Conservation (phyloP, 2,888 invertebrate genomes). For the Limenitis camilla region DNA sequence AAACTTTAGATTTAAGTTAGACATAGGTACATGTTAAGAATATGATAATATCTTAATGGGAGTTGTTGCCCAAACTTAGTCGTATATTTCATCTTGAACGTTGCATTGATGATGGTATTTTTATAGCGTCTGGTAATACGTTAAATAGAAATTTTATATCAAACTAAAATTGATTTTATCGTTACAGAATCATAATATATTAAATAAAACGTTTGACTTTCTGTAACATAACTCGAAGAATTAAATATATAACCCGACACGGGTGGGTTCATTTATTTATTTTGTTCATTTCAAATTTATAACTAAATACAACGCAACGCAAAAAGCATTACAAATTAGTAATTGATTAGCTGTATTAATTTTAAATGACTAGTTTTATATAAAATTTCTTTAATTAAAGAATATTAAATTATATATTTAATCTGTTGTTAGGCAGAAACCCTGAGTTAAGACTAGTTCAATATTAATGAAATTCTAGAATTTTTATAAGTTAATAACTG, state of each 20-base stretch:
- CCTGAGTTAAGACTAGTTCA: not conserved
- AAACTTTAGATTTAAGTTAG: slow-evolving; percentile 7
- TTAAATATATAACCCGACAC: too few species aligned
- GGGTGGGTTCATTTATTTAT: too few species aligned
- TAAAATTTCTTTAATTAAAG: too few species aligned
- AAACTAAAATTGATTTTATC: not conserved
- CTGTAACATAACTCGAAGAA: too few species aligned
- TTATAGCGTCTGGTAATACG: slow-evolving; percentile 15
- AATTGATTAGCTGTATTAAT: too few species aligned
- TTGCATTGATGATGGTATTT: slow-evolving; percentile 19
- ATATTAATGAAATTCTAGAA: not conserved
- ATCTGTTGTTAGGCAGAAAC: too few species aligned
- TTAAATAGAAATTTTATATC: not conserved
- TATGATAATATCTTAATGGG: slow-evolving; percentile 22
- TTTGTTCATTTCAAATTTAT: too few species aligned
- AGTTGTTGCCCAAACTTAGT: slow-evolving; percentile 16
- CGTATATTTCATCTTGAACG: slow-evolving; percentile 12
- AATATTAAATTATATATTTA: too few species aligned
- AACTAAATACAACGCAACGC: too few species aligned
- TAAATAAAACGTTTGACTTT: too few species aligned
- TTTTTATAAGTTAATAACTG: not conserved
- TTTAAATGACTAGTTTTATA: too few species aligned
- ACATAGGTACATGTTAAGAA: slow-evolving; percentile 1
- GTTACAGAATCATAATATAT: not conserved
- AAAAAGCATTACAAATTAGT: too few species aligned